Evolutionary conservation across 2,113 vertebrate genomes (phyloP).

Genomic region (Piaya cayana): DNA sequence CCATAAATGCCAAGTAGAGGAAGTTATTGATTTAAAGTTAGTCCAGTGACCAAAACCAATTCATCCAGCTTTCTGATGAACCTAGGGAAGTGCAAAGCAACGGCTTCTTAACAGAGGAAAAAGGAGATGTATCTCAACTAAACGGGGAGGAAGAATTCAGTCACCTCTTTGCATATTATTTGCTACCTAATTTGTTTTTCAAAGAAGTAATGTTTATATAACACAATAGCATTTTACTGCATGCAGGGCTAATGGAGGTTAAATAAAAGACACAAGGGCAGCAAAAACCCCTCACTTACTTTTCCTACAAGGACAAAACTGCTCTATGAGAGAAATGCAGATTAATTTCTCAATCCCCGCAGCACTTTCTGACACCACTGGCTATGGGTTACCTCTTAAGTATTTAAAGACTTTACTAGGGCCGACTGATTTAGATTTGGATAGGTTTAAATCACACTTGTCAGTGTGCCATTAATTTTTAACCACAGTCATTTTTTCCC

Average conservation of each 20-base stretch:
- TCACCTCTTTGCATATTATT: conserved; percentile 19
- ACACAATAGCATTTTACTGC: conserved; percentile 57
- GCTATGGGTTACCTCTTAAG: conserved; percentile 38
- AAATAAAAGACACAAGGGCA: conserved; percentile 71
- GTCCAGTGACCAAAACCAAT: background rate
- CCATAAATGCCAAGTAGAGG: background rate
- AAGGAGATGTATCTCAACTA: background rate
- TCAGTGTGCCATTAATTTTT: conserved; percentile 72
- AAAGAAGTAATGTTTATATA: conserved; percentile 66
- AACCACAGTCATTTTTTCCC: conserved; percentile 57
- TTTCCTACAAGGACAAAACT: conserved; percentile 61
- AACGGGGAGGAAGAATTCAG: background rate
- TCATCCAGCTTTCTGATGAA: background rate
- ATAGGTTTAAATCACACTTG: conserved; percentile 69
- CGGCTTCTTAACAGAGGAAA: background rate
- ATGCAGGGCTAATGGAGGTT: conserved; percentile 67
- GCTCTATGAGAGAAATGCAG: conserved; percentile 55
- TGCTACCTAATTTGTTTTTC: conserved; percentile 65
- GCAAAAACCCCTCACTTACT: conserved; percentile 49
- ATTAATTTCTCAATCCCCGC: conserved; percentile 46
- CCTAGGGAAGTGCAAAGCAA: background rate
- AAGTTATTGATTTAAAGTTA: conserved; percentile 6
- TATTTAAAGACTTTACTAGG: conserved; percentile 58
- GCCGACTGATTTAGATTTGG: conserved; percentile 61
- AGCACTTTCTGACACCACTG: conserved; percentile 57